phyloP scores from a whole-genome alignment of 1,140 invertebrate species.

The Gonatopus flavifemur region DNA sequence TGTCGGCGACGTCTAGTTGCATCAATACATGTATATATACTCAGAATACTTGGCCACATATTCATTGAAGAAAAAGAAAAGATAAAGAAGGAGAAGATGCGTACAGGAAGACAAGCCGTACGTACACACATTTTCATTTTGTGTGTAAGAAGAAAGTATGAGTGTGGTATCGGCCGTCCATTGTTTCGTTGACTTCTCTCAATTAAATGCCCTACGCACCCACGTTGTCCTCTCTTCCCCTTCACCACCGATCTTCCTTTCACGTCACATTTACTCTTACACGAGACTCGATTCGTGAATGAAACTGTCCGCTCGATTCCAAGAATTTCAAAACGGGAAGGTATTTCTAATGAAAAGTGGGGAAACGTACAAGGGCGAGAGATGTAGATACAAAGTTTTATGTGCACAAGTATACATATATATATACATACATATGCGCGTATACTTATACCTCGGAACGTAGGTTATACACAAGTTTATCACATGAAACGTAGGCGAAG shows the following conservation, averaged over 20 bases:
- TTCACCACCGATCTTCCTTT: background rate
- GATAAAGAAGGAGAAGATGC: background rate
- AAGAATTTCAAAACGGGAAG: slow-evolving; percentile 42
- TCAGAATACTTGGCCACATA: too few species aligned
- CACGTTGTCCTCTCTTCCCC: slow-evolving; percentile 2
- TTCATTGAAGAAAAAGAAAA: too few species aligned
- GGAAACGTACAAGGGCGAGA: background rate
- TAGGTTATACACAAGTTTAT: too few species aligned
- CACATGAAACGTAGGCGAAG: slow-evolving; percentile 23
- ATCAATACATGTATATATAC: too few species aligned
- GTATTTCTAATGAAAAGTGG: slow-evolving; percentile 32
- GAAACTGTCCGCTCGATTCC: slow-evolving; percentile 31
- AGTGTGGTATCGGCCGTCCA: slow-evolving; percentile 1
- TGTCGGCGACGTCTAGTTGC: too few species aligned
- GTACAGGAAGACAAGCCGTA: too few species aligned
- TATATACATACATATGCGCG: too few species aligned
- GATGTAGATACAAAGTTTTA: background rate
- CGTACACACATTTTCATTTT: too few species aligned
- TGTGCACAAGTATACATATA: too few species aligned
- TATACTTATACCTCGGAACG: too few species aligned
- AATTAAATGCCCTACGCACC: slow-evolving; percentile 36
- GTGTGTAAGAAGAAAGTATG: too few species aligned
- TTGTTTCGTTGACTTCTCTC: slow-evolving; percentile 31
- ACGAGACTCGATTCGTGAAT: slow-evolving; percentile 25
- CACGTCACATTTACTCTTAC: background rate